These are phyloP conservation scores for Drosophila jambulina DNA, from an alignment of 1,140 invertebrate species.

Conservation along the genomic window DNA sequence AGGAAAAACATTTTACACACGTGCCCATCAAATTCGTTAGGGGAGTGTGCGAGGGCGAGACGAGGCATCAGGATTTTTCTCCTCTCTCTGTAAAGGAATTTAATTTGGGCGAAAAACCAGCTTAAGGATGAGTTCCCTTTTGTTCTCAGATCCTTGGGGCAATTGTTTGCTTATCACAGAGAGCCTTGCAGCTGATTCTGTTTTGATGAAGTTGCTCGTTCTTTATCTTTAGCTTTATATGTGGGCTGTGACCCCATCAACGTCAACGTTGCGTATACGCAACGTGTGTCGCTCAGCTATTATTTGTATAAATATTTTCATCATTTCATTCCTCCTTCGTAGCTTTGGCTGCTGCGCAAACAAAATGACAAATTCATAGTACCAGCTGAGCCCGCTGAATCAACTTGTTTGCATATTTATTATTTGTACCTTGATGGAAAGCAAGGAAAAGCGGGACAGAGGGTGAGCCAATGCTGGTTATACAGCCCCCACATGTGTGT, in stretches of 20 bases:
- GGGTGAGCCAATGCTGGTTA: conserved; percentile 3
- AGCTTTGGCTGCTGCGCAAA: conserved; percentile 18
- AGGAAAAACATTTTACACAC: conserved; percentile 64
- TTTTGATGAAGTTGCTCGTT: conserved; percentile 74
- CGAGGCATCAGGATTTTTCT: not conserved
- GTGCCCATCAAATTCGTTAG: conserved; percentile 36
- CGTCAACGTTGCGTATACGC: conserved; percentile 67
- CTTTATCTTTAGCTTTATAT: conserved; percentile 34
- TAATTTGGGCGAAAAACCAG: conserved; percentile 49
- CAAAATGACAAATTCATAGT: conserved; percentile 81
- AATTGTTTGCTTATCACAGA: conserved; percentile 68
- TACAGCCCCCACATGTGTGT: conserved; percentile 26
- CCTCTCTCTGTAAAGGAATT: conserved; percentile 42
- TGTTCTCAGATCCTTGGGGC: conserved; percentile 13
- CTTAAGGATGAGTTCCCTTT: conserved; percentile 19
- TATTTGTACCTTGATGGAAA: conserved; percentile 54
- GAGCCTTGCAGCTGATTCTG: conserved; percentile 68
- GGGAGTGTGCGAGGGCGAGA: not conserved
- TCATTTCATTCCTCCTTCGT: conserved; percentile 9
- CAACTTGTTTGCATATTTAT: conserved; percentile 79
- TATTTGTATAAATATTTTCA: conserved; percentile 60
- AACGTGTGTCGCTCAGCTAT: conserved; percentile 43
- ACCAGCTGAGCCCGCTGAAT: conserved; percentile 54
- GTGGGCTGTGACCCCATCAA: conserved; percentile 29
- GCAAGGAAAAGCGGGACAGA: conserved; percentile 1